phyloP scores from a whole-genome alignment of 2,888 invertebrate genomes.

The Coenonympha glycerion region DNA sequence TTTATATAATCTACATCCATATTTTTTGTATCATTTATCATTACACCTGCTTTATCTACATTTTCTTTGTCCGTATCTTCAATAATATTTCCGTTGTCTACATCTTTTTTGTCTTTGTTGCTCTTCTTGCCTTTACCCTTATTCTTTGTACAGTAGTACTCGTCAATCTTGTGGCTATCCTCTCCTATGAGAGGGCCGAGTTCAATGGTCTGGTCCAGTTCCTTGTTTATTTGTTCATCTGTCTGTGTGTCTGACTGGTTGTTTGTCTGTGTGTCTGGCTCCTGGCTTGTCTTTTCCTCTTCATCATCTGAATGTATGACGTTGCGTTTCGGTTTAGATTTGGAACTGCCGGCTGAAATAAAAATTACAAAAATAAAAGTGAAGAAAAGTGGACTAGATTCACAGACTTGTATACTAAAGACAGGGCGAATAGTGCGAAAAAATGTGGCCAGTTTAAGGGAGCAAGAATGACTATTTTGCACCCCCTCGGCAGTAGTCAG shows the following conservation, averaged over 20 bases:
- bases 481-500: too few relatives aligned
- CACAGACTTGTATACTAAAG: too few relatives aligned
- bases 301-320: conserved; percentile 53
- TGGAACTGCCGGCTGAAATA: conserved; percentile 38
- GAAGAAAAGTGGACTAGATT: too few relatives aligned
- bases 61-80: not conserved
- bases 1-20: too few relatives aligned
- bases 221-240: conserved; percentile 44
- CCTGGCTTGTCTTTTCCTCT: conserved; percentile 22
- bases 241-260: conserved; percentile 35
- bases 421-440: too few relatives aligned
- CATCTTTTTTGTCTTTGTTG: not conserved
- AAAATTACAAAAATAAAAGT: not conserved
- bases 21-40: too few relatives aligned
- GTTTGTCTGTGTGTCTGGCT: conserved; percentile 10
- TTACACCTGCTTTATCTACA: too few relatives aligned
- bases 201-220: conserved; percentile 48
- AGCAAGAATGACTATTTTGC: too few relatives aligned
- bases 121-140: conserved; percentile 39
- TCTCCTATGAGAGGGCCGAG: conserved; percentile 54
- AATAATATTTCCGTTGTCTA: not conserved
- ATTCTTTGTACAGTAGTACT: conserved; percentile 48
- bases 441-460: too few relatives aligned
- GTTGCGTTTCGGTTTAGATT: conserved; percentile 39
- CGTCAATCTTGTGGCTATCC: conserved; percentile 58